Conservation (phyloP, 2,797 vertebrate species). For the Pseudochaenichthys georgianus region DNA sequence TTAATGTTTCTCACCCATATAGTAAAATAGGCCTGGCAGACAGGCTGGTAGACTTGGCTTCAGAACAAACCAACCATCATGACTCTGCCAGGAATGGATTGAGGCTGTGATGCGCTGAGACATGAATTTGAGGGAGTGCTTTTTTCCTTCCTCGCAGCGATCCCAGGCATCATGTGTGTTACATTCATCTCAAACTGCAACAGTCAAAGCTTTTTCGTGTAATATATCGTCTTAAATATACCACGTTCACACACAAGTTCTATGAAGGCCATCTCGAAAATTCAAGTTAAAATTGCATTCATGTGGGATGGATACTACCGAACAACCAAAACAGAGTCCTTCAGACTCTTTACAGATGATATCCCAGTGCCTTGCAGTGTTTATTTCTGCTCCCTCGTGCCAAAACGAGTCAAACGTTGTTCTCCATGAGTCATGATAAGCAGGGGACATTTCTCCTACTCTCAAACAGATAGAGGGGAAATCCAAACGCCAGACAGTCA, state of each 20-base stretch:
- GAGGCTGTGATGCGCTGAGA: slow-evolving; percentile 65
- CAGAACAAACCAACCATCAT: slow-evolving; percentile 41
- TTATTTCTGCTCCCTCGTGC: slow-evolving; percentile 66
- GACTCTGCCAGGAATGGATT: slow-evolving; percentile 44
- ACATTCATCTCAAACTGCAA: slow-evolving; percentile 21
- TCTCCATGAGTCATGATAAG: slow-evolving; percentile 66
- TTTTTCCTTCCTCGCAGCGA: slow-evolving; percentile 27
- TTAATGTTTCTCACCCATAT: slow-evolving; percentile 28
- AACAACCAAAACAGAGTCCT: slow-evolving; percentile 24
- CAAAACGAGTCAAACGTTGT: slow-evolving; percentile 42
- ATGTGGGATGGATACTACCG: neutral
- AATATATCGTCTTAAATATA: neutral
- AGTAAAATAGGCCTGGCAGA: slow-evolving; percentile 33
- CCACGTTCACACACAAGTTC: neutral
- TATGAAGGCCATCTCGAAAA: slow-evolving; percentile 1
- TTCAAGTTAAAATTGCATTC: slow-evolving; percentile 4
- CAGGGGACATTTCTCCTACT: slow-evolving; percentile 53
- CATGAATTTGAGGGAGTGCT: slow-evolving; percentile 61
- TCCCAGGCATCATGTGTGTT: slow-evolving; percentile 25
- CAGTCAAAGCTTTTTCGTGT: slow-evolving; percentile 6
- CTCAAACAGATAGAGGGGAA: slow-evolving; percentile 70
- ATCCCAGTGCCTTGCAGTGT: slow-evolving; percentile 39
- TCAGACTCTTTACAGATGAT: slow-evolving; percentile 38
- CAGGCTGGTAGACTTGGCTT: slow-evolving; percentile 42
- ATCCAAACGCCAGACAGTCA: slow-evolving; percentile 55